A percentile compares a stretch with the other conserved stretches of the same genome.
Conservation (phyloP, 2,113 vertebrate species). For the Hypanus sabinus region DNA sequence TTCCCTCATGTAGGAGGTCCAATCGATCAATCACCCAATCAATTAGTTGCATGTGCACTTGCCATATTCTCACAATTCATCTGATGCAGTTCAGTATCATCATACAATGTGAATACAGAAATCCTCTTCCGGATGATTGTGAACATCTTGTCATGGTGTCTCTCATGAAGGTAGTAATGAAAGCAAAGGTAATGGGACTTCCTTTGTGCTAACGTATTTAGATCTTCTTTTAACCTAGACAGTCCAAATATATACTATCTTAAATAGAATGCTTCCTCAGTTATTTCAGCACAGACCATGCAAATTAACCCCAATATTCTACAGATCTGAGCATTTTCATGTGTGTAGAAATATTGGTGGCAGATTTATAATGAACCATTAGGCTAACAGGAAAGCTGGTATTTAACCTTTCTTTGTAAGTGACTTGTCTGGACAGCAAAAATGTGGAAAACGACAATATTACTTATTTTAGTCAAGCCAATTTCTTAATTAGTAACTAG, state of each 20-base stretch:
- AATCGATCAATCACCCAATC: too few species aligned
- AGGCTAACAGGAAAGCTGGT: not conserved
- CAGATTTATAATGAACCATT: not conserved
- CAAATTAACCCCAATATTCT: not conserved
- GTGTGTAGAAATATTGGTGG: not conserved
- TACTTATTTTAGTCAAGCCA: not conserved
- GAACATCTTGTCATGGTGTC: not conserved
- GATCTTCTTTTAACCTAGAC: not conserved
- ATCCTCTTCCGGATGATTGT: too few species aligned
- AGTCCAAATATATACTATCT: not conserved
- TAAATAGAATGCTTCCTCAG: not conserved
- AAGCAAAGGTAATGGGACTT: too few species aligned
- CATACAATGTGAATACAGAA: not conserved
- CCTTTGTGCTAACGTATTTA: not conserved
- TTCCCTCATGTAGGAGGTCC: too few species aligned
- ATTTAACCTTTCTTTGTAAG: not conserved
- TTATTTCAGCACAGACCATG: not conserved
- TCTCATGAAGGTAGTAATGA: too few species aligned
- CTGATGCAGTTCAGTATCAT: not conserved
- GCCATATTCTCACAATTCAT: too few species aligned
- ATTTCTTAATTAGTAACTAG: not conserved
- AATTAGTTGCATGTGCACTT: too few species aligned
- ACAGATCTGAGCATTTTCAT: not conserved
- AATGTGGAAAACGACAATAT: not conserved
- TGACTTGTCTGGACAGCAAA: not conserved